Evolutionary conservation across 2,113 vertebrate species (phyloP).

Genomic region (Setophaga petechia): DNA sequence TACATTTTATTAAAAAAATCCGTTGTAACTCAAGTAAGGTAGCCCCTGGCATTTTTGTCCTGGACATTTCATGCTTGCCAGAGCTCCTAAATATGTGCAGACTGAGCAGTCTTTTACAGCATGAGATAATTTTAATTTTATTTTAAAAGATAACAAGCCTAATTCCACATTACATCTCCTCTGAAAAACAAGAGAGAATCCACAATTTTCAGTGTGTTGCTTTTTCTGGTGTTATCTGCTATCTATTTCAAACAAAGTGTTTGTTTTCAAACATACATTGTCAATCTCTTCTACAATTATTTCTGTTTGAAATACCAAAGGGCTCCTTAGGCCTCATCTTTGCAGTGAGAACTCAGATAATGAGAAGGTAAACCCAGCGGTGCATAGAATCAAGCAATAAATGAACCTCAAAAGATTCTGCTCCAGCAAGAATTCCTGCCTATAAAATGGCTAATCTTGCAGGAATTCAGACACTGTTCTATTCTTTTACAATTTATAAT

Average conservation of each 20-base stretch:
- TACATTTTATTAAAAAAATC: not conserved
- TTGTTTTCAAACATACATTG: not conserved
- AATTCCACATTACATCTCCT: not conserved
- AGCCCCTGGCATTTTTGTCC: not conserved
- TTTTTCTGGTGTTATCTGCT: slow-evolving; percentile 8
- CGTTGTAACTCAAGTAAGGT: not conserved
- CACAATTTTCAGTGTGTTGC: not conserved
- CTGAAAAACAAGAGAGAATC: not conserved
- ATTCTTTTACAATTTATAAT: not conserved
- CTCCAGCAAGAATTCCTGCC: slow-evolving; percentile 14
- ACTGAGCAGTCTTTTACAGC: not conserved
- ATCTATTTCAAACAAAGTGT: slow-evolving; percentile 19
- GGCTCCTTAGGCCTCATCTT: slow-evolving; percentile 38
- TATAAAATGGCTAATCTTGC: slow-evolving; percentile 35
- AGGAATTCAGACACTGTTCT: slow-evolving; percentile 10
- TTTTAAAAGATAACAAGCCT: not conserved
- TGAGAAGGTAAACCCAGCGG: not conserved
- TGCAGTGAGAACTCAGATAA: slow-evolving; percentile 44
- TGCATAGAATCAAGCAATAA: slow-evolving; percentile 43
- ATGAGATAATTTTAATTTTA: not conserved
- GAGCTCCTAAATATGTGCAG: not conserved
- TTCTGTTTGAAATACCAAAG: slow-evolving; percentile 54
- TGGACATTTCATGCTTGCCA: not conserved
- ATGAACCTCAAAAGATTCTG: slow-evolving; percentile 56
- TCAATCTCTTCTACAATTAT: slow-evolving; percentile 44